These are phyloP conservation scores for Cyrtorhinus lividipennis DNA, from an alignment of 1,140 invertebrate genomes.

Conservation along the genomic window DNA sequence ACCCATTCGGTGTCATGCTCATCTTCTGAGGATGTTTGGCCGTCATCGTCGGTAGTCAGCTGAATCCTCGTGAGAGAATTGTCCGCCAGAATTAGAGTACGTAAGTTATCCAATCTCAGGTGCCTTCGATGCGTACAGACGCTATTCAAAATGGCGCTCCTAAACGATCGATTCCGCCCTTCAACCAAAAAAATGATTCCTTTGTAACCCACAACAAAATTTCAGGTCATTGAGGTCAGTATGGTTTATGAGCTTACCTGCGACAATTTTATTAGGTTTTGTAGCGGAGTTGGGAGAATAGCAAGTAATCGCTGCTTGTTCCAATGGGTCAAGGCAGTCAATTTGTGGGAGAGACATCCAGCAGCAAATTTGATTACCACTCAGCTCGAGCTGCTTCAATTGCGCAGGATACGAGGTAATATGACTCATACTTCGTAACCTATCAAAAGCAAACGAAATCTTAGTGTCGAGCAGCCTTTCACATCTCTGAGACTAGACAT, in stretches of 20 bases:
- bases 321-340: constrained; percentile 40
- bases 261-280: constrained; percentile 15
- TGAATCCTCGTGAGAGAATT: constrained; percentile 67
- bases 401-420: constrained; percentile 77
- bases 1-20: constrained; percentile 40
- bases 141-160: constrained; percentile 57
- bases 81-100: constrained; percentile 71
- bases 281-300: constrained; percentile 32
- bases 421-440: constrained; percentile 52
- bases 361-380: constrained; percentile 77
- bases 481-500: too few species aligned
- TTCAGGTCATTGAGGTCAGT: too few species aligned
- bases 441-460: constrained; percentile 17
- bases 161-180: constrained; percentile 35
- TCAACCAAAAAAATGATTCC: background rate
- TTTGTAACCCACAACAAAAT: too few species aligned
- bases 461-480: too few species aligned
- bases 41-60: constrained; percentile 59
- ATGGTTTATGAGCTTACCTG: constrained; percentile 1
- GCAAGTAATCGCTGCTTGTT: constrained; percentile 45
- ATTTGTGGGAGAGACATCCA: constrained; percentile 72
- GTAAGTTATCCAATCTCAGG: constrained; percentile 57
- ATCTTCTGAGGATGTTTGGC: constrained; percentile 28
- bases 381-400: constrained; percentile 81
- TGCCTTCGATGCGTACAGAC: constrained; percentile 74